Evolutionary conservation across 2,113 vertebrate genomes (phyloP).

Genomic region (Hyperopisus bebe): DNA sequence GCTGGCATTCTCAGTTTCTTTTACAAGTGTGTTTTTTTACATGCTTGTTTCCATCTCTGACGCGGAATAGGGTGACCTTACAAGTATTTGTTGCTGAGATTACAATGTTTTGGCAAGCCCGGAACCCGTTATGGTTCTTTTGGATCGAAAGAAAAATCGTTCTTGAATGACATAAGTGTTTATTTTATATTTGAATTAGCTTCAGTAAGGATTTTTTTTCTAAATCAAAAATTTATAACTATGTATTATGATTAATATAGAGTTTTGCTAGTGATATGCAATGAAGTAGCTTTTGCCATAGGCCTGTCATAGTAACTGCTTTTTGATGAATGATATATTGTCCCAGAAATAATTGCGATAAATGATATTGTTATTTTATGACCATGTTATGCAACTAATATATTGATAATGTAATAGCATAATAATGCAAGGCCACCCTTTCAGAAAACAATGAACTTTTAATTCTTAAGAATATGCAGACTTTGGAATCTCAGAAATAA

Average conservation of each 20-base stretch:
- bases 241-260: neutral
- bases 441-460: neutral
- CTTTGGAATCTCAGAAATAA: neutral
- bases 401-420: neutral
- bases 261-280: neutral
- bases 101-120: neutral
- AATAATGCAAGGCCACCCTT: neutral
- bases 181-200: neutral
- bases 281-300: neutral
- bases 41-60: neutral
- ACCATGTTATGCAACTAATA: neutral
- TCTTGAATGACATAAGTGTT: neutral
- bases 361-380: neutral
- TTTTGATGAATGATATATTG: neutral
- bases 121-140: neutral
- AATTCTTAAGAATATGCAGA: neutral
- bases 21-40: neutral
- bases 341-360: neutral
- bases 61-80: neutral
- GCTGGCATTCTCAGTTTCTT: neutral
- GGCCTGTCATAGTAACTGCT: neutral
- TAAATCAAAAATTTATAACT: neutral
- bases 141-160: neutral
- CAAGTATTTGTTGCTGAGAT: neutral
- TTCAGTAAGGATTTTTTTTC: neutral